Base-by-base conservation (phyloP, 2,797 vertebrate species). In the Macroramphosus scolopax region DNA sequence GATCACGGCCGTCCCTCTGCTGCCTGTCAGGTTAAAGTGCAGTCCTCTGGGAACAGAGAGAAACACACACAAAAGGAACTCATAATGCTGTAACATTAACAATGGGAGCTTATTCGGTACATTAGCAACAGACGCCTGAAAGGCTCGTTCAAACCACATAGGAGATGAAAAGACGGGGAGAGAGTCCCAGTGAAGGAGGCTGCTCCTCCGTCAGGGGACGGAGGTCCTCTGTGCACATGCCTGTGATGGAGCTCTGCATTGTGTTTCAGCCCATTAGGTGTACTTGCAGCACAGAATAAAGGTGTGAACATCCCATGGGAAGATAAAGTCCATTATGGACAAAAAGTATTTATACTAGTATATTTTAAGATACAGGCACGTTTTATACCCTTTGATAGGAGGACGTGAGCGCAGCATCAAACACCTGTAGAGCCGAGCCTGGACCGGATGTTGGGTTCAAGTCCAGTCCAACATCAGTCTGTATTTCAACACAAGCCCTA, bases 51-150 rank as follows among this genome's bases (percentile, higher is more conserved):
- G 70, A 68, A 66, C 25, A 56, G 51, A 49, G 48, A 72, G 43
- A 56, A 49, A 60, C 41, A 35, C 66, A 55, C 68, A 86, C 67
- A 86, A 85, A 87, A 62, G 71, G 34, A 77, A 53, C 68, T 78
- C 71, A 67, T 69, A 75, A 63, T 66, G 68, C 69, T 65, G 52
- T 51, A 60, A 64, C 59, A 51, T 43, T 63, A 55, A 86, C 76
- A 85, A 85, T 76, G 55, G 68, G 29, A 61, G 51, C 35, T 64
- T 68, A 45, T 59, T 72, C 31, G 41, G 47, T 75, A 67, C 68
- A 83, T 80, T 73, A 65, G 65, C 31, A 28, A 66, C 14, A 53
- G 62, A 62, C 51, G 35, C 46, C 64, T 83, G 72, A 83, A 80
- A 77, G 73, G 56, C 52, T 69, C 64, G 47, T 80, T 72, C 44